phyloP scores from a whole-genome alignment of 2,888 invertebrate genomes.

The Orthosia incerta region DNA sequence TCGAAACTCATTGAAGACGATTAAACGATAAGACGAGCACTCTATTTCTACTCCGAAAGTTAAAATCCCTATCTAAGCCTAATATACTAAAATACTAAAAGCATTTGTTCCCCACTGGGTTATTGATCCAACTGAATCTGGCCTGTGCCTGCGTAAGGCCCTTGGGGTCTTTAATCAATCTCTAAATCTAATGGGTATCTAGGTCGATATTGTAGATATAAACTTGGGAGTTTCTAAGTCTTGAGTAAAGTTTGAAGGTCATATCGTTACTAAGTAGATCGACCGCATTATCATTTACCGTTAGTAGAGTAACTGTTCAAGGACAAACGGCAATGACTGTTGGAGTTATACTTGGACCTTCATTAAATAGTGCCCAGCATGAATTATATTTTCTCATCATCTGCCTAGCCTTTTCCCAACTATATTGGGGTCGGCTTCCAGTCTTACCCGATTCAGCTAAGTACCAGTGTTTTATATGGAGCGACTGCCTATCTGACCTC shows the following conservation, averaged over 20 bases:
- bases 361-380: no score
- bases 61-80: constrained; percentile 12
- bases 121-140: constrained; percentile 34
- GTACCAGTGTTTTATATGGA: no score
- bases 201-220: not conserved
- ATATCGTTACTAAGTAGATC: not conserved
- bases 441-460: no score
- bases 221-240: not conserved
- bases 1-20: not conserved
- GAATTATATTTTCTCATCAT: no score
- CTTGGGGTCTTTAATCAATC: constrained; percentile 7
- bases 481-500: no score
- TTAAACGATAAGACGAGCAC: not conserved
- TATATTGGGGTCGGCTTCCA: no score
- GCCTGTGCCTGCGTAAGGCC: constrained; percentile 2
- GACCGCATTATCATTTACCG: no score
- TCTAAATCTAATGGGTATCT: constrained; percentile 3
- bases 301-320: no score
- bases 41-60: not conserved
- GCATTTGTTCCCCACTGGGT: constrained; percentile 6
- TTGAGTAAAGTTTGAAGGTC: not conserved
- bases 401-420: no score
- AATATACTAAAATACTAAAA: constrained; percentile 23
- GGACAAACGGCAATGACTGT: no score
- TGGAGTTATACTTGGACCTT: no score